phyloP scores from a whole-genome alignment of 2,797 vertebrate genomes.

The Eleutherodactylus coqui region DNA sequence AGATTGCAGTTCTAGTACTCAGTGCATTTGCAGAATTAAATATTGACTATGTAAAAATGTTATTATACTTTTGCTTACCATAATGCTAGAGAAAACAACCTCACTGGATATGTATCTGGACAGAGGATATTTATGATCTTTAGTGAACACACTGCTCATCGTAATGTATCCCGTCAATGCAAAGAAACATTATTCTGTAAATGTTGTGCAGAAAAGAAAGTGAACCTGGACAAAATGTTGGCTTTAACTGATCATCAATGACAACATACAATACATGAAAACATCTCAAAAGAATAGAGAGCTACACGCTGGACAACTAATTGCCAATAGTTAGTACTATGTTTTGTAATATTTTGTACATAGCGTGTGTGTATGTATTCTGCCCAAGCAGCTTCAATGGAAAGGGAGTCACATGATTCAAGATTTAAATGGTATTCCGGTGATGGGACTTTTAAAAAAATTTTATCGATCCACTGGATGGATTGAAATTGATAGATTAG shows the following conservation, averaged over 20 bases:
- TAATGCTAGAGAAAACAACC: constrained; percentile 73
- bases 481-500: too few species aligned
- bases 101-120: constrained; percentile 75
- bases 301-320: too few species aligned
- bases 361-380: too few species aligned
- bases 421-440: too few species aligned
- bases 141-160: constrained; percentile 70
- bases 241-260: background rate
- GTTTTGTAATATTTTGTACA: too few species aligned
- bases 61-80: constrained; percentile 83
- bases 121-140: constrained; percentile 80
- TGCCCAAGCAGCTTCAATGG: too few species aligned
- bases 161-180: constrained; percentile 67
- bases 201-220: constrained; percentile 8
- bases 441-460: too few species aligned
- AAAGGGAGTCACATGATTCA: too few species aligned
- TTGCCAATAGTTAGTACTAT: too few species aligned
- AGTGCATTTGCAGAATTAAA: constrained; percentile 93
- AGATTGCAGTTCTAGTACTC: constrained; percentile 79
- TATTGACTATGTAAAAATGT: constrained; percentile 88
- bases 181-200: constrained; percentile 35
- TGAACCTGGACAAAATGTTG: constrained; percentile 17
- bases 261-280: background rate
- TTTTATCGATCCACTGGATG: too few species aligned
- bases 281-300: too few species aligned